Evolutionary conservation across 2,797 vertebrate species (phyloP).

Genomic region (Enoplosus armatus): DNA sequence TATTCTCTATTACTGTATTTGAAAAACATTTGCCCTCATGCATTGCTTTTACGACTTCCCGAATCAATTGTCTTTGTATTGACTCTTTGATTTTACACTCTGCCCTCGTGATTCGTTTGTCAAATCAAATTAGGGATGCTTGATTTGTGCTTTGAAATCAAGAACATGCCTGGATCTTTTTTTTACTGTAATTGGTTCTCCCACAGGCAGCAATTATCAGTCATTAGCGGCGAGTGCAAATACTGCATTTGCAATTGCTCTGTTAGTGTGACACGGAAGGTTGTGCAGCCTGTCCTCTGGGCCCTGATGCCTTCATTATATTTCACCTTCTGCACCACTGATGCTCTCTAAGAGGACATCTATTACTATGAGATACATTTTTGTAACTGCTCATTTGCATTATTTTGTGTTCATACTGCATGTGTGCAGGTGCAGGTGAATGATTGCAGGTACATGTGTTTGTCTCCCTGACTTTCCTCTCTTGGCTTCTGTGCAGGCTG

Average conservation of each 20-base stretch:
- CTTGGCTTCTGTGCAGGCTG: slow-evolving; percentile 58
- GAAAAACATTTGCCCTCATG: no score
- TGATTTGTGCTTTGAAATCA: slow-evolving; percentile 64
- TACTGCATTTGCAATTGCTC: slow-evolving; percentile 67
- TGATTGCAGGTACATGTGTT: not conserved
- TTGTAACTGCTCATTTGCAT: not conserved
- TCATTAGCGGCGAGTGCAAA: slow-evolving; percentile 76
- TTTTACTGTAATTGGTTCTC: slow-evolving; percentile 69
- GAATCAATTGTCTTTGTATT: slow-evolving; percentile 36
- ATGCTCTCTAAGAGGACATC: slow-evolving; percentile 10
- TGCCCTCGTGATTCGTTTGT: slow-evolving; percentile 55
- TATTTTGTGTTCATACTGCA: not conserved
- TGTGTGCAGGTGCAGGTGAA: not conserved
- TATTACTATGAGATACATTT: not conserved
- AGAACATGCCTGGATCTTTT: slow-evolving; percentile 49
- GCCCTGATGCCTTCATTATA: slow-evolving; percentile 16
- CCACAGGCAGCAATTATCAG: slow-evolving; percentile 74
- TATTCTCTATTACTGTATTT: no score
- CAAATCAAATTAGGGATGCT: slow-evolving; percentile 57
- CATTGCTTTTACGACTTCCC: slow-evolving; percentile 21
- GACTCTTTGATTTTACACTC: slow-evolving; percentile 63
- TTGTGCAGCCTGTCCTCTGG: slow-evolving; percentile 49
- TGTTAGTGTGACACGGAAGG: slow-evolving; percentile 53
- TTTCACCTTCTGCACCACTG: slow-evolving; percentile 22
- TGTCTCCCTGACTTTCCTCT: slow-evolving; percentile 34